phyloP scores from a whole-genome alignment of 2,888 invertebrate genomes.

The Eristalinus aeneus region DNA sequence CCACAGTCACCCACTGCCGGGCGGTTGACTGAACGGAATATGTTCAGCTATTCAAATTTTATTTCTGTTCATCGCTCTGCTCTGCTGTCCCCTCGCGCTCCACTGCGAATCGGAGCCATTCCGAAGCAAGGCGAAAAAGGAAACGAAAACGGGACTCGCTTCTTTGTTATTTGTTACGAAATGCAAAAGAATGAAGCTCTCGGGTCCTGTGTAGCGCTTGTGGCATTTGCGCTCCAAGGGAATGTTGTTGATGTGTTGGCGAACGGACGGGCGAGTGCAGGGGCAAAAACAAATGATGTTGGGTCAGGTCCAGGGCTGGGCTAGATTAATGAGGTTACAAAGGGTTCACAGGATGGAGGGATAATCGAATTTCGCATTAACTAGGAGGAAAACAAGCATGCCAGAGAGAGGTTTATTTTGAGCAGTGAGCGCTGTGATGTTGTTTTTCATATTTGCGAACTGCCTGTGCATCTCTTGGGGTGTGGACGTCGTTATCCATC shows the following conservation, averaged over 20 bases:
- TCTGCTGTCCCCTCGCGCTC: background rate
- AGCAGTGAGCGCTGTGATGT: background rate
- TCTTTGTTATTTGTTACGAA: conserved; percentile 23
- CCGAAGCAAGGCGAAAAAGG: conserved; percentile 4
- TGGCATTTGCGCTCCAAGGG: conserved; percentile 1
- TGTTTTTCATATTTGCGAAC: conserved; percentile 14
- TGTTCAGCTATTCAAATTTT: conserved; percentile 43
- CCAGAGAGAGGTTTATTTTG: background rate
- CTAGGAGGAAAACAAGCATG: background rate
- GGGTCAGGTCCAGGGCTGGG: conserved; percentile 44
- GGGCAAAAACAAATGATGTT: conserved; percentile 43
- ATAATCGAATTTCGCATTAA: conserved; percentile 48
- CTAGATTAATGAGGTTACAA: conserved; percentile 45
- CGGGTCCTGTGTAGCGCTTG: background rate
- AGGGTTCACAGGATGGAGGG: conserved; percentile 34
- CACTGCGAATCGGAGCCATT: background rate
- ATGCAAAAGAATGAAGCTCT: conserved; percentile 8
- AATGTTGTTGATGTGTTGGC: background rate
- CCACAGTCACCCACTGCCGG: background rate
- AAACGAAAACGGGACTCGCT: conserved; percentile 8
- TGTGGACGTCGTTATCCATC: background rate
- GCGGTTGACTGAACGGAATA: conserved; percentile 4
- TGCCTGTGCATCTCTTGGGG: background rate
- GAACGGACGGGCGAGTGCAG: background rate
- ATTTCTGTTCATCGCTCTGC: conserved; percentile 12